Base-by-base conservation (phyloP, 2,888 invertebrate genomes). In the Acanthopleura granulata region DNA sequence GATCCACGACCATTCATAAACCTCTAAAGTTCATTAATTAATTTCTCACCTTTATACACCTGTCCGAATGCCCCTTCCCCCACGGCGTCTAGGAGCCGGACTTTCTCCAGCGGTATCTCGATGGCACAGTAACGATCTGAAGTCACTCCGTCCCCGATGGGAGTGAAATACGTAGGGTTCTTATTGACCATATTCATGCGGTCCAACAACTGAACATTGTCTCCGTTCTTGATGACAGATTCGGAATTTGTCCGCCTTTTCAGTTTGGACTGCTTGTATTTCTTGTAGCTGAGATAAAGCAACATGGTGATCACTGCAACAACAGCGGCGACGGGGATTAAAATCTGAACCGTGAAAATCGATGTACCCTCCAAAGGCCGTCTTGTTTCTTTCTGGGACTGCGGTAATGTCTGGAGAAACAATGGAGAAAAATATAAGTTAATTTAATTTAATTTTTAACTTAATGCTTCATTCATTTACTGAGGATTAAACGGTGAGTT, bases 41-140 rank as follows among this genome's bases (percentile, higher is more conserved):
- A n/a, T 9, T 92, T 89, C 90, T 84, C 90, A 95, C 96, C 96
- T 94, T 95, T 95, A 88, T 93, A 95, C 69, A 96, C 96, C 91
- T 95, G 95, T 49, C 96, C 96, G 85, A 96, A 96, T 86, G 95
- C 96, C 0, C 96, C 96, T 89, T 96, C 95, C 1, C 96, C 96
- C 73, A 96, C 94, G 86, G 95, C 95, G 84, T 94, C 93, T 6
- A 94, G 90, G n/a, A 90, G 80, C 16, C 92, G 92, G 30, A 96
- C 92, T 1, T 93, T 93, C 78, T 94, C 94, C 72, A 83, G 77
- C 0, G 87, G 85, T 73, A 91, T 89, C 74, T 84, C 83, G 22
- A 85, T 78, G 12, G 74, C 40, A 50, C 80, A 75, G 71, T 79
- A 77, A 57, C 83, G 82, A n/a, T 78, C 76, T 6, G 72, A 74